Evolutionary conservation across 2,888 invertebrate genomes (phyloP).

Genomic region (Apotomis turbidana): DNA sequence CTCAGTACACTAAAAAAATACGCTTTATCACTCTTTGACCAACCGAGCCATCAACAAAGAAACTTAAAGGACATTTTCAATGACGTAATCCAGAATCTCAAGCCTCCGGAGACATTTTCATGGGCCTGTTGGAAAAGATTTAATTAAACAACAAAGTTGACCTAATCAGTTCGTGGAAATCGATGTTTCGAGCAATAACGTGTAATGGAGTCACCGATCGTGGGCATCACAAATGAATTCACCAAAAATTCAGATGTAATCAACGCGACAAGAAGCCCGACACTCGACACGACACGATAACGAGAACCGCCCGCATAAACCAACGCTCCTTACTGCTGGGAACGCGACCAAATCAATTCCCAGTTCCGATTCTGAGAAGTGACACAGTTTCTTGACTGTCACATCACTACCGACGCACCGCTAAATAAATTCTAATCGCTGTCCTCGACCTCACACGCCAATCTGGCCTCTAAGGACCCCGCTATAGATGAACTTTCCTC

Average conservation of each 20-base stretch:
- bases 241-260: slow-evolving; percentile 79
- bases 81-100: slow-evolving; percentile 36
- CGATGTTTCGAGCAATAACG: slow-evolving; percentile 73
- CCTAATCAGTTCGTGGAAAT: slow-evolving; percentile 50
- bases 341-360: slow-evolving; percentile 81
- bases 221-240: slow-evolving; percentile 72
- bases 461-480: slow-evolving; percentile 71
- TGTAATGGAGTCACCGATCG: slow-evolving; percentile 68
- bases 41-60: slow-evolving; percentile 28
- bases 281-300: slow-evolving; percentile 71
- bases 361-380: slow-evolving; percentile 82
- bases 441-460: slow-evolving; percentile 61
- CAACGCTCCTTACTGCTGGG: slow-evolving; percentile 78
- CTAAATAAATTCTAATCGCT: slow-evolving; percentile 80
- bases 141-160: slow-evolving; percentile 35
- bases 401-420: slow-evolving; percentile 81
- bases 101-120: slow-evolving; percentile 22
- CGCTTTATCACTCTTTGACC: slow-evolving; percentile 57
- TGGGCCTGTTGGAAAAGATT: slow-evolving; percentile 17
- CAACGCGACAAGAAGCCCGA: slow-evolving; percentile 73
- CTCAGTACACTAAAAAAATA: slow-evolving; percentile 60
- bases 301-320: slow-evolving; percentile 72
- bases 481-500: slow-evolving; percentile 65
- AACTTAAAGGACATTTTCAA: slow-evolving; percentile 24
- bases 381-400: slow-evolving; percentile 83